phyloP scores from a whole-genome alignment of 2,113 vertebrate genomes.

The Cryptoleucopteryx plumbea region DNA sequence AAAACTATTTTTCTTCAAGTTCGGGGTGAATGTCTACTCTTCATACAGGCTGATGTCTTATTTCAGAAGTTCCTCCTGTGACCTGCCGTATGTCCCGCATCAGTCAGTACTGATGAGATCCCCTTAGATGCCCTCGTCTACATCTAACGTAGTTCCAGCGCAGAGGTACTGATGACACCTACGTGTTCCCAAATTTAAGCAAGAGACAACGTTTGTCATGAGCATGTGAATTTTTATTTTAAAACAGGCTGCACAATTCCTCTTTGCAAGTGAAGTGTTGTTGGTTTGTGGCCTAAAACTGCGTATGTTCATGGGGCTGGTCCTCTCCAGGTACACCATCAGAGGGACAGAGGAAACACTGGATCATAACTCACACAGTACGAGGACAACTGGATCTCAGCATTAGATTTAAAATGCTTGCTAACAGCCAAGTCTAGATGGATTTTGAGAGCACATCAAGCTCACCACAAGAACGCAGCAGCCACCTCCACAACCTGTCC shows the following conservation, averaged over 20 bases:
- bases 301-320: background rate
- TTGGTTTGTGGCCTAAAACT: background rate
- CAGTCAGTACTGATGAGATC: background rate
- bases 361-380: accelerated
- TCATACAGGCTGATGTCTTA: background rate
- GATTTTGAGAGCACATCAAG: background rate
- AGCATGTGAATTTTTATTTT: background rate
- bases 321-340: background rate
- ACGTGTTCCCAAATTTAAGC: background rate
- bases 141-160: background rate
- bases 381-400: background rate
- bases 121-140: background rate
- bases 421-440: background rate
- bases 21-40: background rate
- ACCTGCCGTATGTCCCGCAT: background rate
- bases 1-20: background rate
- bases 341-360: background rate
- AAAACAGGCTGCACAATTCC: background rate
- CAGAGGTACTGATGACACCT: background rate
- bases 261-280: background rate
- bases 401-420: background rate
- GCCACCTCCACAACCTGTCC: background rate
- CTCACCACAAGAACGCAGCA: accelerated
- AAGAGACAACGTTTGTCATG: accelerated
- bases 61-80: background rate